Evolutionary conservation across 2,888 invertebrate species (phyloP), one percentile per base, ranked within the genome.

Genomic region (Romanomermis culicivorax): DNA sequence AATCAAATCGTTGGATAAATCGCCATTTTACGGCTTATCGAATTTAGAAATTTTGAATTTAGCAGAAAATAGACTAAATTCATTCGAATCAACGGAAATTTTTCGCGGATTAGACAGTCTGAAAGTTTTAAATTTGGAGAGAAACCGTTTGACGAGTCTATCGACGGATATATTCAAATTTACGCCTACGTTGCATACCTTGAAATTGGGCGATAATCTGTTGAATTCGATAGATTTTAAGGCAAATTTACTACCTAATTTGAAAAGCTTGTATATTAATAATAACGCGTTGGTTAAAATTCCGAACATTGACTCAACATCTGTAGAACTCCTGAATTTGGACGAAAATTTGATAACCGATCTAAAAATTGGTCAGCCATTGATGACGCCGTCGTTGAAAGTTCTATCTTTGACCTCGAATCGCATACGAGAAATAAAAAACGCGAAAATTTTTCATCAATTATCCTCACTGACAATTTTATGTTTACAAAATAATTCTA

Each of bases 201-300:
- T 74, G 2, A 71, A 74, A 55, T 56, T 73, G 30, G 68, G 69
- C 55, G 67, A 68, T 50, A 74, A 74, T 58, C 57, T 59, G 17
- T 53, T 72, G 2, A 54, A 57, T 1, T 24, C 27, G 7, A 55
- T 64, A 50, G 23, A 49, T 27, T 7, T 25, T 11, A 60, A 61
- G 7, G 52, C 62, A 11, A 42, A 48, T 17, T 58, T 56, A 20
- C 54, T 65, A 26, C 55, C 57, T 11, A 56, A 57, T 4, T 58
- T 68, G 47, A 57, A 64, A 53, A 60, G 62, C 26, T 58, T 68
- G 17, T 58, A 62, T 36, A 57, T 68, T 30, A 65, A 64, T 56
- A 63, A 66, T 59, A 68, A 68, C 56, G 53, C 52, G 11, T 20
- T 56, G n/a, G 23, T 17, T 7, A 20, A 4, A 17, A n/a, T 29